A percentile compares a stretch with the other conserved stretches of the same genome.
Conservation (phyloP, 2,113 vertebrate genomes). For the Pontoporia blainvillei region DNA sequence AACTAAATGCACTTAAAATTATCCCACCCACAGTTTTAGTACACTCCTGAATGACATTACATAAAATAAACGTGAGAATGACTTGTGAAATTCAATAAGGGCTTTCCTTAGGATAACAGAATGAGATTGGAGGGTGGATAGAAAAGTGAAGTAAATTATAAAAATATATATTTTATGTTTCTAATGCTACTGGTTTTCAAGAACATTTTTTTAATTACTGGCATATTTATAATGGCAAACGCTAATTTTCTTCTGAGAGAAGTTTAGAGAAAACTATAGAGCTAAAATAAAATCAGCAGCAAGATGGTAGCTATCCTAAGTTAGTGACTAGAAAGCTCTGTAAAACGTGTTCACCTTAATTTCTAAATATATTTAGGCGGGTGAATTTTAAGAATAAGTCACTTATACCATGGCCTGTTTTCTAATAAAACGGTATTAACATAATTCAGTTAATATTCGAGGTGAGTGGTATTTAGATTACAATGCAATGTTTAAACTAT, state of each 20-base stretch:
- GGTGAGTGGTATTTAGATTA: background rate
- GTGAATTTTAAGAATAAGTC: background rate
- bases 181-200: background rate
- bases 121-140: background rate
- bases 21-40: background rate
- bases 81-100: background rate
- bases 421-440: background rate
- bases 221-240: background rate
- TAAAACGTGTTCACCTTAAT: background rate
- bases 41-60: background rate
- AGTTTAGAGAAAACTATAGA: background rate
- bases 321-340: background rate
- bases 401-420: background rate
- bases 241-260: background rate
- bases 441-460: background rate
- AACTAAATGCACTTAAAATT: conserved; percentile 5
- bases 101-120: background rate
- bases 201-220: background rate
- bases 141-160: background rate
- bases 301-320: background rate
- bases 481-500: background rate
- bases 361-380: background rate
- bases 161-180: background rate
- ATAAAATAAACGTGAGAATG: background rate
- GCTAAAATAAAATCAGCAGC: background rate